A percentile compares a stretch with the other conserved stretches of the same genome.
Conservation (phyloP, 92 coral and sea anemone species). For the Scolanthus callimorphus region DNA sequence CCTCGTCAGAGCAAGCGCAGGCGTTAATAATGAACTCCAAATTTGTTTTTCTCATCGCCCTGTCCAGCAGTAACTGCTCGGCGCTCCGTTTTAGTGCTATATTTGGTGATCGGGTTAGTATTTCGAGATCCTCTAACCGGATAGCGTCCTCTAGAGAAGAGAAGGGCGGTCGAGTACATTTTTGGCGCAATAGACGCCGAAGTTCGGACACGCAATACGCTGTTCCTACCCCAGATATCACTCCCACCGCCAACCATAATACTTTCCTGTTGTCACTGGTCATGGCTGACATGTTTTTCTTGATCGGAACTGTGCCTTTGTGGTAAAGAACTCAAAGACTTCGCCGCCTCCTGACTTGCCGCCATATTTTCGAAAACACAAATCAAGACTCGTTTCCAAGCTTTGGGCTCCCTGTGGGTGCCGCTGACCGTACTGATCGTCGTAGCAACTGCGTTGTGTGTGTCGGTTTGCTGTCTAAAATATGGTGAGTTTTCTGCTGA, state of each 20-base stretch:
- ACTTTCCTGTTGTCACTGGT: constrained; percentile 50
- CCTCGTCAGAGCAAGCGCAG: constrained; percentile 61
- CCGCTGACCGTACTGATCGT: too few species aligned
- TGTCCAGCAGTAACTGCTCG: constrained; percentile 67
- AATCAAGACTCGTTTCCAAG: not conserved
- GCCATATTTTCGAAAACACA: constrained; percentile 55
- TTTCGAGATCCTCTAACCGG: constrained; percentile 65
- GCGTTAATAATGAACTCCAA: constrained; percentile 63
- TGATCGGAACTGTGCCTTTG: not conserved
- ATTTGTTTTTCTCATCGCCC: constrained; percentile 67
- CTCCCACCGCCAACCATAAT: constrained; percentile 66
- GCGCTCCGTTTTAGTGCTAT: constrained; percentile 75
- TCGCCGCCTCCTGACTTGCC: constrained; percentile 25
- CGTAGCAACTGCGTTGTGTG: too few species aligned
- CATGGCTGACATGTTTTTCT: constrained; percentile 24
- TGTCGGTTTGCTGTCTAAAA: too few species aligned
- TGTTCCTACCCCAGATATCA: constrained; percentile 78
- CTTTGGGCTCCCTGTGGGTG: too few species aligned
- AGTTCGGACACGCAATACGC: constrained; percentile 65
- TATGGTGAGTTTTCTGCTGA: too few species aligned
- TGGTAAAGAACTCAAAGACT: constrained; percentile 3
- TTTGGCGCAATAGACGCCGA: constrained; percentile 66
- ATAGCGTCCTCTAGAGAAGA: constrained; percentile 68
- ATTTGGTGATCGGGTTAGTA: constrained; percentile 76
- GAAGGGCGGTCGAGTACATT: constrained; percentile 68